Conservation (phyloP, 2,797 vertebrate species). For the Gallinago nigripennis region DNA sequence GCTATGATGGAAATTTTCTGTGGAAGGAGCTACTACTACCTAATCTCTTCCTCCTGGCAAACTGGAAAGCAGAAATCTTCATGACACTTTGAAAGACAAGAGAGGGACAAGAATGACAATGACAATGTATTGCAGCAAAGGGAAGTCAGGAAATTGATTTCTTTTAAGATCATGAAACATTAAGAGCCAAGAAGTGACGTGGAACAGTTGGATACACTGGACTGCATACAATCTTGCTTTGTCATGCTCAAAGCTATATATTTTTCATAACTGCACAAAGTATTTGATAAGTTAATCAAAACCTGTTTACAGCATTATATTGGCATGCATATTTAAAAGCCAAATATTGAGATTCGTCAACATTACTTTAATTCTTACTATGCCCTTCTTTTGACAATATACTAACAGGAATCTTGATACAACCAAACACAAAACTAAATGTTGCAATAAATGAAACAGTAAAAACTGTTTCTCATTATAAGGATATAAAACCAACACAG, state of each 20-base stretch:
- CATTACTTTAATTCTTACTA: background rate
- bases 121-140: background rate
- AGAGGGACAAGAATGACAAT: background rate
- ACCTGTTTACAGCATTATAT: background rate
- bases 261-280: background rate
- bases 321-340: background rate
- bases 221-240: background rate
- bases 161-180: slow-evolving; percentile 1
- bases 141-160: background rate
- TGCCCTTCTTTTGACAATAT: background rate
- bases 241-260: background rate
- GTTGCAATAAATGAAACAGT: background rate
- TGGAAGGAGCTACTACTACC: background rate
- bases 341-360: background rate
- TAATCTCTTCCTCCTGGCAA: background rate
- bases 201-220: background rate
- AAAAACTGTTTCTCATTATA: background rate
- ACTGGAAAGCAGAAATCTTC: background rate
- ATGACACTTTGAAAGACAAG: background rate
- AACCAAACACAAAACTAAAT: background rate
- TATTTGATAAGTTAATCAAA: background rate
- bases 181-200: background rate
- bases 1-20: background rate
- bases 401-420: background rate
- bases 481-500: background rate